phyloP scores from a whole-genome alignment of 2,888 invertebrate genomes.

The Drosophila limbata region DNA sequence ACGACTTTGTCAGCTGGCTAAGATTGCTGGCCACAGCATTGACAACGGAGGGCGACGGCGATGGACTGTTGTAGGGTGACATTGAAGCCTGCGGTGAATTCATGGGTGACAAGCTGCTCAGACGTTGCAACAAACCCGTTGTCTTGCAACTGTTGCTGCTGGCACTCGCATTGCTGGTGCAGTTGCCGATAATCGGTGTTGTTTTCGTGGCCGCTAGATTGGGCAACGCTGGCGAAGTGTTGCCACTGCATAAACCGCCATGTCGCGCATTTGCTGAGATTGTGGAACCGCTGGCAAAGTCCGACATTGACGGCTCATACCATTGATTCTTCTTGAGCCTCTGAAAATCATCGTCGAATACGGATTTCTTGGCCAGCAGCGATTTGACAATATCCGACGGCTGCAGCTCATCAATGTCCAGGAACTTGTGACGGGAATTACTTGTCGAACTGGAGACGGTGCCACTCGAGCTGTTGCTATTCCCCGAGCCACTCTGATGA shows the following conservation, averaged over 20 bases:
- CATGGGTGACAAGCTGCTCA: constrained; percentile 85
- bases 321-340: constrained; percentile 94
- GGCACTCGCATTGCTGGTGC: constrained; percentile 47
- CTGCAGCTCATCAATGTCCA: constrained; percentile 93
- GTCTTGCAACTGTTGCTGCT: constrained; percentile 48
- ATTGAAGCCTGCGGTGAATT: constrained; percentile 85
- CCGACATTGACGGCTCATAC: constrained; percentile 87
- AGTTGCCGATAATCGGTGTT: constrained; percentile 63
- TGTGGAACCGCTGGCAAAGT: constrained; percentile 46
- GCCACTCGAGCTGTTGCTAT: constrained; percentile 84
- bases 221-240: constrained; percentile 83
- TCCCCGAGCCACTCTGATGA: constrained; percentile 58
- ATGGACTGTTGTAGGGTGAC: constrained; percentile 85
- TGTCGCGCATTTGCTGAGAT: constrained; percentile 38
- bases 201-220: constrained; percentile 84
- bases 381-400: constrained; percentile 97
- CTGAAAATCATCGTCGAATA: constrained; percentile 98
- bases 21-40: constrained; percentile 38
- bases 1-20: constrained; percentile 49
- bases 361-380: constrained; percentile 95
- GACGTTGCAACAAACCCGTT: constrained; percentile 76
- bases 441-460: constrained; percentile 86
- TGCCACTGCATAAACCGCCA: constrained; percentile 64
- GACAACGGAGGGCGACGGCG: constrained; percentile 83
- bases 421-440: constrained; percentile 89